phyloP scores from a whole-genome alignment of 2,797 vertebrate genomes.

The Sylvia borin region DNA sequence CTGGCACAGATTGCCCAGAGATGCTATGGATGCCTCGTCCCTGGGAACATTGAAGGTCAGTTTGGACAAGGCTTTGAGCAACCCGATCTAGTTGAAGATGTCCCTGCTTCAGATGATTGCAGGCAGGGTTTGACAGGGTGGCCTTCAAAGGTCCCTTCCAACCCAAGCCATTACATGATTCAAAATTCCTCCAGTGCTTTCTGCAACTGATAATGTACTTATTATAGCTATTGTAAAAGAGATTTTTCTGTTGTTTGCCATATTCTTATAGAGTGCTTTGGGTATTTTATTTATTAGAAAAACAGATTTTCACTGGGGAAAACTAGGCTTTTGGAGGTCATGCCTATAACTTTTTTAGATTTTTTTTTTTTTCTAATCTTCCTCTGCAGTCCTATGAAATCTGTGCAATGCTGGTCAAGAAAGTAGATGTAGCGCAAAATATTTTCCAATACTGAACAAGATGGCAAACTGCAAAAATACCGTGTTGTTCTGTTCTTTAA shows the following conservation, averaged over 20 bases:
- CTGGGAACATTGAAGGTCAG: not conserved
- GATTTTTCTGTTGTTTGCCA: not conserved
- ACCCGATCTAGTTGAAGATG: not conserved
- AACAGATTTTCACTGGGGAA: not conserved
- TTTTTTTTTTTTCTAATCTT: not conserved
- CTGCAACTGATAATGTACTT: not conserved
- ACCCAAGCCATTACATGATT: not conserved
- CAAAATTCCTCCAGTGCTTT: not conserved
- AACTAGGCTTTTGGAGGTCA: not conserved
- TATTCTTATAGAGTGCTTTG: not conserved
- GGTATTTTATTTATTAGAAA: not conserved
- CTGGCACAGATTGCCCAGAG: not conserved
- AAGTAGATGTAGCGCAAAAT: not conserved
- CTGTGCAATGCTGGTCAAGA: not conserved
- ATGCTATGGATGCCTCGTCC: fast-evolving
- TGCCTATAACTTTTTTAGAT: not conserved
- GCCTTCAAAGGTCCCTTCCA: not conserved
- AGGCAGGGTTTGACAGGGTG: not conserved
- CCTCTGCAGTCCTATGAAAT: not conserved
- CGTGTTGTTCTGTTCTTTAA: not conserved
- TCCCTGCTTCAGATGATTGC: not conserved
- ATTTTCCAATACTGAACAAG: not conserved
- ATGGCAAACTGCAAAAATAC: not conserved
- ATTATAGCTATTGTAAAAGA: not conserved
- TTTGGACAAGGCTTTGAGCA: not conserved